Evolutionary conservation across 1,140 invertebrate genomes (phyloP).

Genomic region (Aphaenogaster ashmeadi): DNA sequence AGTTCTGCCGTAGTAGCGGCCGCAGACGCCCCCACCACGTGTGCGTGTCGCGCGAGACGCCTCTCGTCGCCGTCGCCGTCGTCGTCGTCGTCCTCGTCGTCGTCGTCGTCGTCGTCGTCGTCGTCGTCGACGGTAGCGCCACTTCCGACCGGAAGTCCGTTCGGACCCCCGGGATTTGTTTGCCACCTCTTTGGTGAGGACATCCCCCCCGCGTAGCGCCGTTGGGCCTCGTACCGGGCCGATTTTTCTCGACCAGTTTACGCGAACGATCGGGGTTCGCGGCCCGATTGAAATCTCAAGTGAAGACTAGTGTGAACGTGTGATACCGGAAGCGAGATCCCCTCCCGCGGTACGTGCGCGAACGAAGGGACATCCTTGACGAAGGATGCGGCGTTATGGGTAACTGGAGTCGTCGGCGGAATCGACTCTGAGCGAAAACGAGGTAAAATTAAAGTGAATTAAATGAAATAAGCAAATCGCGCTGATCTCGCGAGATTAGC

Average conservation of each 20-base stretch:
- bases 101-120: conserved; percentile 71
- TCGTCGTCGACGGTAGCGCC: conserved; percentile 79
- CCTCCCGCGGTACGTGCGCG: not conserved
- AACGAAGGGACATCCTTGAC: conserved; percentile 6
- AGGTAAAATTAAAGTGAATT: conserved; percentile 33
- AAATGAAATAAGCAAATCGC: not conserved
- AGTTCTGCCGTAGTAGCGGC: conserved; percentile 85
- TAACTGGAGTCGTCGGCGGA: conserved; percentile 26
- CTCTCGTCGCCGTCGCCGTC: conserved; percentile 78
- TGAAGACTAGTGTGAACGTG: conserved; percentile 57
- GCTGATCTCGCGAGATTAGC: not conserved
- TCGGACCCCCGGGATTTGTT: conserved; percentile 40
- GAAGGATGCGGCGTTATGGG: conserved; percentile 35
- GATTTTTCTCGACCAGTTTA: conserved; percentile 31
- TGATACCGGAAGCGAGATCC: conserved; percentile 19
- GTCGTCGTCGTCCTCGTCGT: conserved; percentile 59
- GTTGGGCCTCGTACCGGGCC: conserved; percentile 17
- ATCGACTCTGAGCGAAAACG: conserved; percentile 21
- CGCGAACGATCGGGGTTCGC: conserved; percentile 10
- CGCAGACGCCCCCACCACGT: conserved; percentile 86
- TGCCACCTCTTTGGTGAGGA: not conserved
- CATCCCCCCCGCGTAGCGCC: not conserved
- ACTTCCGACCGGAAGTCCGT: conserved; percentile 57
- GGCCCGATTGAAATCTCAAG: not conserved
- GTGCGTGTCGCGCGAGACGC: conserved; percentile 80